phyloP scores from a whole-genome alignment of 2,888 invertebrate species.

The Branchinecta sandiegonensis region DNA sequence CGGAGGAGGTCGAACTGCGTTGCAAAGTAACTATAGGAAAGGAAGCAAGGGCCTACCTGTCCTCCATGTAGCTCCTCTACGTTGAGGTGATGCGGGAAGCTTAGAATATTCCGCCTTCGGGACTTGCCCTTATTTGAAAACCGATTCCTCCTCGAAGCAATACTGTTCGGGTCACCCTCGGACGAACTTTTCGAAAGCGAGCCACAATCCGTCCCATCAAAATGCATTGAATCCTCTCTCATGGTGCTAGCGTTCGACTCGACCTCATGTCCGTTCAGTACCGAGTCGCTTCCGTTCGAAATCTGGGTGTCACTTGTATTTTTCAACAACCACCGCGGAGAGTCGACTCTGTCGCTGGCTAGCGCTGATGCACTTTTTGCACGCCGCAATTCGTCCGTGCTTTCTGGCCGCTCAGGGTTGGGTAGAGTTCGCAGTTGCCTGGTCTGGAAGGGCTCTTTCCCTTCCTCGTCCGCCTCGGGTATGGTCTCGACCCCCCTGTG shows the following conservation, averaged over 20 bases:
- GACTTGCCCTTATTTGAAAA: slow-evolving; percentile 35
- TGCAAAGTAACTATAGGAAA: too few species aligned
- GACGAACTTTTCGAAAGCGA: slow-evolving; percentile 33
- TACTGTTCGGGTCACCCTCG: slow-evolving; percentile 31
- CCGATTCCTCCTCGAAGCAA: slow-evolving; percentile 28
- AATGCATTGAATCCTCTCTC: neutral
- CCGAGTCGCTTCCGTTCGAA: slow-evolving; percentile 6
- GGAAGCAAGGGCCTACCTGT: slow-evolving; percentile 36
- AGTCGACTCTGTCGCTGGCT: neutral
- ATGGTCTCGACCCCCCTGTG: neutral
- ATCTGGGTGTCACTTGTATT: neutral
- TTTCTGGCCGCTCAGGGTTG: neutral
- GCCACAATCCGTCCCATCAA: slow-evolving; percentile 30
- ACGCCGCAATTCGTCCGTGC: neutral
- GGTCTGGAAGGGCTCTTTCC: neutral
- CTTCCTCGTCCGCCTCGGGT: neutral
- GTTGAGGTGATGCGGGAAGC: slow-evolving; percentile 43
- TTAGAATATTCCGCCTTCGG: slow-evolving; percentile 35
- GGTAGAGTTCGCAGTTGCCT: neutral
- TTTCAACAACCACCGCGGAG: neutral
- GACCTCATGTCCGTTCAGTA: slow-evolving; percentile 18
- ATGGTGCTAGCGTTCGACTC: slow-evolving; percentile 4
- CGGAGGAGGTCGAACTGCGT: too few species aligned
- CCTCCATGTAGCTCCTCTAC: slow-evolving; percentile 45
- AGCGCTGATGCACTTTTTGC: neutral